These are phyloP conservation scores for Cyanoderma ruficeps DNA, from an alignment of 2,113 vertebrate species.

Conservation along the genomic window DNA sequence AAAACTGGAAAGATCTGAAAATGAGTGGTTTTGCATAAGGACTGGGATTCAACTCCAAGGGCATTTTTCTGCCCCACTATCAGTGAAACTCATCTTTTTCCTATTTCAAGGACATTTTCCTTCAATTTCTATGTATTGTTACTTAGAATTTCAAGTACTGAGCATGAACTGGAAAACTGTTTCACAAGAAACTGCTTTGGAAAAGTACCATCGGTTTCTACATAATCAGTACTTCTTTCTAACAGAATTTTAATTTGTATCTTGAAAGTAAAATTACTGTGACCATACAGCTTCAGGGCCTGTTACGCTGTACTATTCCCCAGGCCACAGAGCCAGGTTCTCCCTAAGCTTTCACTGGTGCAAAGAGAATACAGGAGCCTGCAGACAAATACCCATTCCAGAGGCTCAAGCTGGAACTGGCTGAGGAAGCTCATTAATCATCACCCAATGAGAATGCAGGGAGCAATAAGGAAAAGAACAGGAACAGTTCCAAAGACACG, in stretches of 20 bases:
- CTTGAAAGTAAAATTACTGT: neutral
- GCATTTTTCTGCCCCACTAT: neutral
- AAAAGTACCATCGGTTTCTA: neutral
- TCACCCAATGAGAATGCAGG: neutral
- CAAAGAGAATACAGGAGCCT: neutral
- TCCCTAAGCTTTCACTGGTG: neutral
- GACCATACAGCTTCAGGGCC: neutral
- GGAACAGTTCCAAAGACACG: neutral
- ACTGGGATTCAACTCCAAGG: neutral
- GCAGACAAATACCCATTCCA: neutral
- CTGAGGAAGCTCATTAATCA: conserved; percentile 16
- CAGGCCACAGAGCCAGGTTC: neutral
- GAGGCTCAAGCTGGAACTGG: neutral
- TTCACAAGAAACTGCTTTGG: neutral
- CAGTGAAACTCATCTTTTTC: conserved; percentile 21
- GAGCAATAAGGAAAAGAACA: neutral
- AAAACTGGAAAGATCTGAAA: neutral
- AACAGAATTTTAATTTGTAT: neutral
- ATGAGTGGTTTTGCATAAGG: neutral
- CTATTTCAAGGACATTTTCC: neutral
- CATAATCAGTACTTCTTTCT: neutral
- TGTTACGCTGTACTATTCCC: rapidly evolving
- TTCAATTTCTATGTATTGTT: neutral
- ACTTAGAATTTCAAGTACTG: neutral
- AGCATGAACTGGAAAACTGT: rapidly evolving